These are phyloP conservation scores for Drosophila histrio DNA, from an alignment of 2,888 invertebrate genomes.

Conservation along the genomic window DNA sequence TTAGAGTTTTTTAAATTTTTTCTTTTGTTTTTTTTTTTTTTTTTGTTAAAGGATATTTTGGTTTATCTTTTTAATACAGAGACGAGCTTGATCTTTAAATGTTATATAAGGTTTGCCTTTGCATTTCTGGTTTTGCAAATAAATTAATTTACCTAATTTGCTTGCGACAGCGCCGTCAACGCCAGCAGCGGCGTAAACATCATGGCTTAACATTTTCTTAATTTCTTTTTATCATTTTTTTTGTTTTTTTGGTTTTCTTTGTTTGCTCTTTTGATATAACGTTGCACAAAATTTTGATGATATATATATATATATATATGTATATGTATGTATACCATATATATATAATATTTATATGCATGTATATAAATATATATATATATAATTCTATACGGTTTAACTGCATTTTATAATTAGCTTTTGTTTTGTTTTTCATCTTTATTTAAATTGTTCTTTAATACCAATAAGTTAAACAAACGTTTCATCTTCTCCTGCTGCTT, in stretches of 20 bases:
- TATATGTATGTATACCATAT: conserved; percentile 20
- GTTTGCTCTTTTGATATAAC: conserved; percentile 66
- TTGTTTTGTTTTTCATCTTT: conserved; percentile 11
- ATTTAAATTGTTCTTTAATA: conserved; percentile 29
- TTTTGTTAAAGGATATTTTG: conserved; percentile 25
- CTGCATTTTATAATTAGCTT: conserved; percentile 55
- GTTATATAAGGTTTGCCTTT: conserved; percentile 27
- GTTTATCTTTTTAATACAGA: conserved; percentile 41
- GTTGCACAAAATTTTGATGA: conserved; percentile 73
- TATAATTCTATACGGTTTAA: conserved; percentile 53
- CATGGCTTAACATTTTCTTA: conserved; percentile 18
- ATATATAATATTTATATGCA: conserved; percentile 28
- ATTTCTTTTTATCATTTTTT: conserved; percentile 2
- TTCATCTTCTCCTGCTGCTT: background rate
- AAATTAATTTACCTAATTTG: conserved; percentile 35
- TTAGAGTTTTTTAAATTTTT: conserved; percentile 16
- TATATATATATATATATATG: conserved; percentile 30
- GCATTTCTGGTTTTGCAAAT: conserved; percentile 19
- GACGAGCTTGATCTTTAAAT: conserved; percentile 46
- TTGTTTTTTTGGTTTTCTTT: conserved; percentile 6
- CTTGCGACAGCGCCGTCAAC: conserved; percentile 11
- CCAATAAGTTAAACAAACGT: conserved; percentile 54
- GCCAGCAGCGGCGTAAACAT: conserved; percentile 26
- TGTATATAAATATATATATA: conserved; percentile 24
- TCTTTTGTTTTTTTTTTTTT: conserved; percentile 29